These are phyloP conservation scores for Poecilia latipinna DNA, from an alignment of 2,113 vertebrate species.

Conservation along the genomic window DNA sequence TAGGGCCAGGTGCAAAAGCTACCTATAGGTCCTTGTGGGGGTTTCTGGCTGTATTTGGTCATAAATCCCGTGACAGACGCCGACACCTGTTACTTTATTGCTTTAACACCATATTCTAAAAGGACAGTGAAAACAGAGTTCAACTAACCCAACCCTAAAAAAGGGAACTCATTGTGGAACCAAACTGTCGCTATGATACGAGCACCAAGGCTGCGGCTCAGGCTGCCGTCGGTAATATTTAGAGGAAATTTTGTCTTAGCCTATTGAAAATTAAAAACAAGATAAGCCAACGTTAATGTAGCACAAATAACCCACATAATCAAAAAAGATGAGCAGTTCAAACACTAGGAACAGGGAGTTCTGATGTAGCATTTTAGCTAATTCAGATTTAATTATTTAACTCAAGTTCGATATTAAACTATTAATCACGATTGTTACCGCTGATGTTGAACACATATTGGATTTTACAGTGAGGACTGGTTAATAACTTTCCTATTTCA, in stretches of 20 bases:
- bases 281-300: not conserved
- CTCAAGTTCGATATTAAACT: no score
- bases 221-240: not conserved
- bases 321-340: not conserved
- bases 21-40: slow-evolving; percentile 43
- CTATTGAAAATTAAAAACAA: not conserved
- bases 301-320: not conserved
- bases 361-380: not conserved
- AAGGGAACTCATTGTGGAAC: not conserved
- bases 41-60: slow-evolving; percentile 67
- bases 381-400: not conserved
- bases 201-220: no score
- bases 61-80: slow-evolving; percentile 63
- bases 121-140: slow-evolving; percentile 38
- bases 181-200: not conserved
- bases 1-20: slow-evolving; percentile 59
- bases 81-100: slow-evolving; percentile 68
- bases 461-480: no score
- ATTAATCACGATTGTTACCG: no score
- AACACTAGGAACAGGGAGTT: not conserved
- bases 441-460: no score
- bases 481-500: no score
- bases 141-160: not conserved
- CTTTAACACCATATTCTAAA: slow-evolving; percentile 33
- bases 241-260: not conserved